Percentiles rank a stretch among this genome's conserved stretches.
Evolutionary conservation across 2,888 invertebrate species (phyloP).

Genomic region (Agrypnus murinus): DNA sequence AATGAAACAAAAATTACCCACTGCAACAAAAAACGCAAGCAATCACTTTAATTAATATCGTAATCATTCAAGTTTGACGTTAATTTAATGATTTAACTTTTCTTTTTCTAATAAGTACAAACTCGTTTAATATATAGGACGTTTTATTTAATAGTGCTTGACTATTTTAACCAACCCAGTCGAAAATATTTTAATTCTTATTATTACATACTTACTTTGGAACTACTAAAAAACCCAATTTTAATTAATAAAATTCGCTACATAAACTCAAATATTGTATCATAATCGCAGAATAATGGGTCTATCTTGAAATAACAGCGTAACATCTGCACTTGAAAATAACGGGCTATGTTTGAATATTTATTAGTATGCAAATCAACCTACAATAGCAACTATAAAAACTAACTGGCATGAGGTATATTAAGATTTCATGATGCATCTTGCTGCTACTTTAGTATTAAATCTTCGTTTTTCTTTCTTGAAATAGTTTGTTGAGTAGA

Average conservation of each 20-base stretch:
- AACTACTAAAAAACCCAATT: too few relatives aligned
- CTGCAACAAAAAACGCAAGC: not conserved
- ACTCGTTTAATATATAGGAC: not conserved
- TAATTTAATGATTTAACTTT: slow-evolving; percentile 15
- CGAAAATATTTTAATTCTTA: not conserved
- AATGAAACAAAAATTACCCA: not conserved
- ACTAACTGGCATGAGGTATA: too few relatives aligned
- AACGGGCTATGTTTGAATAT: not conserved
- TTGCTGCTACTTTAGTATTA: too few relatives aligned
- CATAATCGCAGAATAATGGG: too few relatives aligned
- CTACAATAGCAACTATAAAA: not conserved
- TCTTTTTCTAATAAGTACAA: slow-evolving; percentile 5
- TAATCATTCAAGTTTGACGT: slow-evolving; percentile 4
- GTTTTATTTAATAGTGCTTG: slow-evolving; percentile 18
- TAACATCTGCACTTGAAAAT: slow-evolving; percentile 1
- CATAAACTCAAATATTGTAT: too few relatives aligned
- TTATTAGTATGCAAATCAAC: slow-evolving; percentile 4
- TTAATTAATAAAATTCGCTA: too few relatives aligned
- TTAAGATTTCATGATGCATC: too few relatives aligned
- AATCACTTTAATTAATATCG: slow-evolving; percentile 8
- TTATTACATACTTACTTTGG: too few relatives aligned
- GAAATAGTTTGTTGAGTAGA: too few relatives aligned
- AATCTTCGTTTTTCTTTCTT: too few relatives aligned
- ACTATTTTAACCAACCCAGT: not conserved
- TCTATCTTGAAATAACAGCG: not conserved